Conservation (phyloP, 2,113 vertebrate genomes). For the Dromaius novaehollandiae region DNA sequence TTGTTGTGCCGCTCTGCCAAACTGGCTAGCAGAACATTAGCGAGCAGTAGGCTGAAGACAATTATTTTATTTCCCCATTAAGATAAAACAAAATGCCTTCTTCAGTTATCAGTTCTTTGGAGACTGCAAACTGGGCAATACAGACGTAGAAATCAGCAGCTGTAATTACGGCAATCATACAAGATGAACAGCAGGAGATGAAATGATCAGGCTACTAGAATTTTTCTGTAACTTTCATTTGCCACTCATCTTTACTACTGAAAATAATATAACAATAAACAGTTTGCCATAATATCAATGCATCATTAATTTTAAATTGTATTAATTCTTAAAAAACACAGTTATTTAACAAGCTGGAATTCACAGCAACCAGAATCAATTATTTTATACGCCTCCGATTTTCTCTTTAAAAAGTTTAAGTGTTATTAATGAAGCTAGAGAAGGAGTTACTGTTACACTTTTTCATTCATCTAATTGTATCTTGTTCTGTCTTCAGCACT, state of each 20-base stretch:
- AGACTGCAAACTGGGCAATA: not conserved
- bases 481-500: not conserved
- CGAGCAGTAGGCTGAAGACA: not conserved
- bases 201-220: not conserved
- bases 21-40: not conserved
- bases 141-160: not conserved
- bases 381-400: rapidly evolving
- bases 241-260: not conserved
- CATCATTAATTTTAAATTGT: not conserved
- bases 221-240: not conserved
- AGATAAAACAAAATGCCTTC: not conserved
- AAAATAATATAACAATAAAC: not conserved
- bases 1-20: not conserved
- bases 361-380: not conserved
- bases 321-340: rapidly evolving
- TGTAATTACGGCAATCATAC: not conserved
- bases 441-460: not conserved
- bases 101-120: not conserved
- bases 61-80: not conserved
- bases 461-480: not conserved
- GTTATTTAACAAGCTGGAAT: not conserved
- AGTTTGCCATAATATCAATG: not conserved
- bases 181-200: not conserved
- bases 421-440: not conserved
- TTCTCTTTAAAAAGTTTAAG: not conserved